Base-by-base conservation (phyloP, 2,888 invertebrate species). In the Sepiola atlantica region DNA sequence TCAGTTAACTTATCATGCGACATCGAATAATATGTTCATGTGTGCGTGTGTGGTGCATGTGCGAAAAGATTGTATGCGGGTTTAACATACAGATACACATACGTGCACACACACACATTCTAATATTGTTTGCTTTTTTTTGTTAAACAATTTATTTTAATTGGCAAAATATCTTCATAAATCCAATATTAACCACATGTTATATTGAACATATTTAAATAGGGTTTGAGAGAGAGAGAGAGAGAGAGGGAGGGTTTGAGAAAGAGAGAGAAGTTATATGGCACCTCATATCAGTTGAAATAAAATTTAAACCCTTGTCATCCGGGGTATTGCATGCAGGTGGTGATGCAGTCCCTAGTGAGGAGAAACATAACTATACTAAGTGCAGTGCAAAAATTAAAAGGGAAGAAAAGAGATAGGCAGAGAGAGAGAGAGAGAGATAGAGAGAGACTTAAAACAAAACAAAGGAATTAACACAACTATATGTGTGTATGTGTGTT, bases 271-370 rank as follows among this genome's bases (percentile, higher is more conserved):
- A 55, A 92, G 55, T n/a, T 92, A 55, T 32, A 92, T 92, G 92
- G 92, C 55, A 92, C 92, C 92, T 92, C 92, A 32, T 92, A 77
- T 92, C 92, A 92, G 92, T 92, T 77, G n/a, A 92, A 92, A 92
- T 92, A 92, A 92, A 55, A 92, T 92, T 92, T 92, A 92, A 92
- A 92, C 92, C 92, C 92, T 92, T 92, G 92, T 92, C 92, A 92
- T 92, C 92, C 92, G 92, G 92, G 92, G 92, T 92, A 55, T 45
- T 55, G 55, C 92, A 92, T 92, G 92, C 92, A 92, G 45, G 45
- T 45, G 92, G 54, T 20, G 55, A 54, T 92, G 92, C 92, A 55
- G 55, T 92, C 92, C 92, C 55, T 92, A 92, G 90, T 77, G 77
- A 32, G 77, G 77, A 77, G n/a, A 61, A 61, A 24, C 45, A 21